These are phyloP conservation scores for Melanotaenia nigrans DNA, from an alignment of 2,797 vertebrate species.

Conservation along the genomic window DNA sequence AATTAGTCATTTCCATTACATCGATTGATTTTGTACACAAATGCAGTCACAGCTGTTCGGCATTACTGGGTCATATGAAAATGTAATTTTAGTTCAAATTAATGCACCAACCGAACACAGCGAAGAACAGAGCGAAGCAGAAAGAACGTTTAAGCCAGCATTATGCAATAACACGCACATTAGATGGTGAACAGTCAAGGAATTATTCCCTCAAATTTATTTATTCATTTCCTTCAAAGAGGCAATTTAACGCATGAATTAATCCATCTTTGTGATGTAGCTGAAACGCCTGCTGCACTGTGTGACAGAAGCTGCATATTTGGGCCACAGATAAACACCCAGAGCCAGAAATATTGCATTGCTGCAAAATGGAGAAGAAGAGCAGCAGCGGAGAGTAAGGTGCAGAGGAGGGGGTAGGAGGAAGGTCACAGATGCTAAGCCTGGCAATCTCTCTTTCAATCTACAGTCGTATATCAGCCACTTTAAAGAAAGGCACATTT, in stretches of 20 bases:
- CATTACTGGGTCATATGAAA: slow-evolving; percentile 53
- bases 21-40: slow-evolving; percentile 32
- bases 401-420: slow-evolving; percentile 22
- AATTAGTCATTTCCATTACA: slow-evolving; percentile 9
- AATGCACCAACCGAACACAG: slow-evolving; percentile 48
- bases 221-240: slow-evolving; percentile 86
- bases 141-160: slow-evolving; percentile 61
- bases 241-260: slow-evolving; percentile 85
- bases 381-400: slow-evolving; percentile 29
- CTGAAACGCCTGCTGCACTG: slow-evolving; percentile 69
- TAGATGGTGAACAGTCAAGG: slow-evolving; percentile 77
- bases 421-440: slow-evolving; percentile 71
- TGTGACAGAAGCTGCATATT: slow-evolving; percentile 69
- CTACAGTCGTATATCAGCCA: slow-evolving; percentile 71
- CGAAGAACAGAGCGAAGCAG: slow-evolving; percentile 52
- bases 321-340: slow-evolving; percentile 73
- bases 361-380: slow-evolving; percentile 54
- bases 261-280: slow-evolving; percentile 83
- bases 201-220: slow-evolving; percentile 84
- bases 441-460: slow-evolving; percentile 80
- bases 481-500: slow-evolving; percentile 69
- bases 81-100: slow-evolving; percentile 56
- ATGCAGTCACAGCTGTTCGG: slow-evolving; percentile 38
- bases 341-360: slow-evolving; percentile 64
- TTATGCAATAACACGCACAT: slow-evolving; percentile 74